A percentile compares a stretch with the other conserved stretches of the same genome.
These are phyloP conservation scores for Mugil cephalus DNA, from an alignment of 2,113 vertebrate genomes.

Conservation along the genomic window DNA sequence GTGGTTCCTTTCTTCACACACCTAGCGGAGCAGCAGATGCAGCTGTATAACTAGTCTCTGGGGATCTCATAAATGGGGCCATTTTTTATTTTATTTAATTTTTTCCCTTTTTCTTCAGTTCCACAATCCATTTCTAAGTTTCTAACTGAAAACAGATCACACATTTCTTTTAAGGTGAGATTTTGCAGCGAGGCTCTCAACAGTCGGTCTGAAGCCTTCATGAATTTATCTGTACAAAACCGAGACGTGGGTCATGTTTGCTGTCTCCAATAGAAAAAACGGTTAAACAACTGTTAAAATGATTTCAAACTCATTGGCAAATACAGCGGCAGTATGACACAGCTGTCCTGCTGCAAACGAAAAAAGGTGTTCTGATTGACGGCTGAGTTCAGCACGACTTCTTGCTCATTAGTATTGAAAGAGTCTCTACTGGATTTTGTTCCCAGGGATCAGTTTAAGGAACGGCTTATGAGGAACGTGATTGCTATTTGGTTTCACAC, in stretches of 20 bases:
- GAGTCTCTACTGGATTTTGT: background rate
- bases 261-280: background rate
- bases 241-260: background rate
- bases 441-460: background rate
- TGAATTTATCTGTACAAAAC: background rate
- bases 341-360: background rate
- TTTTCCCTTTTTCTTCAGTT: conserved; percentile 35
- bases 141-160: conserved; percentile 14
- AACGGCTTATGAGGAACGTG: background rate
- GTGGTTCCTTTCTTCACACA: conserved; percentile 85
- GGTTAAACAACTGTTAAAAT: background rate
- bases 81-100: no score
- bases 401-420: background rate
- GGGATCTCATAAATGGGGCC: conserved; percentile 16
- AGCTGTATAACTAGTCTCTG: conserved; percentile 50
- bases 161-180: background rate
- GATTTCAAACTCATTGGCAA: background rate
- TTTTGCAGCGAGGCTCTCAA: background rate
- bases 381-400: background rate
- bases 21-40: conserved; percentile 77
- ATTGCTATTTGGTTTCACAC: background rate
- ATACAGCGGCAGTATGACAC: background rate
- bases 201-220: background rate
- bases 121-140: conserved; percentile 31
- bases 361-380: background rate